phyloP scores from a whole-genome alignment of 2,888 invertebrate species.

The Apamea crenata region DNA sequence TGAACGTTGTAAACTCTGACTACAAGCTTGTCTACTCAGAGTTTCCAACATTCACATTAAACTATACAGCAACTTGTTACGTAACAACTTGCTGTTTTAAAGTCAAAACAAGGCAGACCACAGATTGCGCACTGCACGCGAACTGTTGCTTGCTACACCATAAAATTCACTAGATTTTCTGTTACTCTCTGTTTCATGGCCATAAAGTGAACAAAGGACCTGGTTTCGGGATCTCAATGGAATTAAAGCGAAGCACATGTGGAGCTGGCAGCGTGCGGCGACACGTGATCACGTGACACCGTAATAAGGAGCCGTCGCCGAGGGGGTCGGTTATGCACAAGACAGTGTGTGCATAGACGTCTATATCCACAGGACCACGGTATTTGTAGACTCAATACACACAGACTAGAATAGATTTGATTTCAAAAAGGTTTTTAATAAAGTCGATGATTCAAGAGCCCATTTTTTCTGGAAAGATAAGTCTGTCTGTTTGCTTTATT shows the following conservation, averaged over 20 bases:
- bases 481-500: not conserved
- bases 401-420: not conserved
- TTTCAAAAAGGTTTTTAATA: not conserved
- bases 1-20: not conserved
- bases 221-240: slow-evolving; percentile 7
- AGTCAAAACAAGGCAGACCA: not conserved
- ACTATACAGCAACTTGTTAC: too few relatives aligned
- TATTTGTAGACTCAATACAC: not conserved
- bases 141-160: not conserved
- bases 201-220: slow-evolving; percentile 19
- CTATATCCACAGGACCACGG: not conserved
- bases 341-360: not conserved
- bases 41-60: too few relatives aligned
- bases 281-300: not conserved
- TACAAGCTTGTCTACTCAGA: too few relatives aligned
- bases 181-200: not conserved
- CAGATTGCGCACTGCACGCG: not conserved
- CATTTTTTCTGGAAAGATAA: not conserved
- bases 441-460: not conserved
- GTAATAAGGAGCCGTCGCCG: slow-evolving; percentile 1
- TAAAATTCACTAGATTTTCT: slow-evolving; percentile 8
- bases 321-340: not conserved
- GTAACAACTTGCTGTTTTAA: not conserved
- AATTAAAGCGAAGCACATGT: slow-evolving; percentile 3
- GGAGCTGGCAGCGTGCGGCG: not conserved